Conservation (phyloP, 2,113 vertebrate species). For the Ailurus styani region DNA sequence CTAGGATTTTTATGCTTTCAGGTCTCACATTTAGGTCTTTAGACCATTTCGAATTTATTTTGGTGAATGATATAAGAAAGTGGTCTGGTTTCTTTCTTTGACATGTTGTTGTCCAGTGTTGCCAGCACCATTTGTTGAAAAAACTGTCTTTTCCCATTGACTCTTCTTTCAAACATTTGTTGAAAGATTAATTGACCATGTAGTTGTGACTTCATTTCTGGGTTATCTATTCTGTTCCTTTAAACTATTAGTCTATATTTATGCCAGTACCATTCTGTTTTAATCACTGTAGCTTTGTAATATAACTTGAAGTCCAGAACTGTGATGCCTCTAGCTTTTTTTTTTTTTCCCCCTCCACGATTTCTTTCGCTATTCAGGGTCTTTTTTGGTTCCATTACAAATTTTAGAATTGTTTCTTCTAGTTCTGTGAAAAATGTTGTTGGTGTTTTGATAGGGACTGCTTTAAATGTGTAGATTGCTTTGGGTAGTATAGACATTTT, state of each 20-base stretch:
- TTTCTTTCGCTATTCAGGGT: too few species aligned
- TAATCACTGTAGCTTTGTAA: background rate
- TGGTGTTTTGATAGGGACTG: too few species aligned
- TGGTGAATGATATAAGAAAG: background rate
- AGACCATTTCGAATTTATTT: background rate
- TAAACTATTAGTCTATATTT: too few species aligned
- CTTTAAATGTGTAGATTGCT: too few species aligned
- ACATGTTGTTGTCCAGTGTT: background rate
- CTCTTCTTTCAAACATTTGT: background rate
- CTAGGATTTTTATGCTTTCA: background rate
- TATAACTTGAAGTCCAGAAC: too few species aligned
- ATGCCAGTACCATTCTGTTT: background rate
- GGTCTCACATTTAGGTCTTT: background rate
- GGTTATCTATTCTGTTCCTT: background rate
- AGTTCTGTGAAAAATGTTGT: too few species aligned
- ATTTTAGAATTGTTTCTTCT: too few species aligned
- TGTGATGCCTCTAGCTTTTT: too few species aligned
- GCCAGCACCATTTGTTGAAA: background rate
- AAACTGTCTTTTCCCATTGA: background rate
- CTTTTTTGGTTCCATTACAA: too few species aligned
- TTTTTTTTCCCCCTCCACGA: too few species aligned
- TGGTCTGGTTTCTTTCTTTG: background rate
- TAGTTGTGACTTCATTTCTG: too few species aligned
- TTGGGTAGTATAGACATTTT: too few species aligned
- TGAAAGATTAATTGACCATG: background rate